A percentile compares a stretch with the other conserved stretches of the same genome.
Conservation (phyloP, 2,113 vertebrate genomes). For the Myiozetetes cayanensis region DNA sequence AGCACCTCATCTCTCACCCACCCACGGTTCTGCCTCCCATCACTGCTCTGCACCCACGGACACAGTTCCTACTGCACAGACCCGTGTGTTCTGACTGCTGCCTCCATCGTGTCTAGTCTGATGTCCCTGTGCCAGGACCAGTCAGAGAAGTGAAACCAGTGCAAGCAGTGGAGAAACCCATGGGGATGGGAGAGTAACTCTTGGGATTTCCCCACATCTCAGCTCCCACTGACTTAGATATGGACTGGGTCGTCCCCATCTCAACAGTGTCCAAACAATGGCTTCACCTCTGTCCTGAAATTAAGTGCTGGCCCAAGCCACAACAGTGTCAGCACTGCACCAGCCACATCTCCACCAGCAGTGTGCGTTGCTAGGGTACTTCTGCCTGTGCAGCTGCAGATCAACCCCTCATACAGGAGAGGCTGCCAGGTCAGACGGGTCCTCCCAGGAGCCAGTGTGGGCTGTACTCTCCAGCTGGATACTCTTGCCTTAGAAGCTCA, state of each 20-base stretch:
- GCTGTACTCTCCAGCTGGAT: neutral
- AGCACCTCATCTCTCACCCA: neutral
- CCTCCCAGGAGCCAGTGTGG: neutral
- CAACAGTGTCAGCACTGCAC: neutral
- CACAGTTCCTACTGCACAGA: neutral
- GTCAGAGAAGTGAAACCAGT: neutral
- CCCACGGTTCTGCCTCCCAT: rapidly evolving
- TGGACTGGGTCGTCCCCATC: neutral
- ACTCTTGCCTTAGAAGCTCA: neutral
- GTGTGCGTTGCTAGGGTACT: neutral
- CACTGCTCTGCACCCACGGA: neutral
- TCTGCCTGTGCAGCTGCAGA: neutral
- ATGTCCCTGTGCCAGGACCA: neutral
- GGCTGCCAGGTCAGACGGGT: neutral
- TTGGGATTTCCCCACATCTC: neutral
- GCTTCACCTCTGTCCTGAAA: neutral
- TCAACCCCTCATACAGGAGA: neutral
- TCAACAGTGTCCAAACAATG: neutral
- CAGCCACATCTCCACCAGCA: rapidly evolving
- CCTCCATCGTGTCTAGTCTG: neutral
- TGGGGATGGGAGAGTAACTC: neutral
- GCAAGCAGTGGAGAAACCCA: neutral
- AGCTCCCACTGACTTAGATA: neutral
- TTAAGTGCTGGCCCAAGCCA: neutral
- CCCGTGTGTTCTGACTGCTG: neutral